phyloP scores from a whole-genome alignment of 2,113 vertebrate genomes.

The Tyto alba region DNA sequence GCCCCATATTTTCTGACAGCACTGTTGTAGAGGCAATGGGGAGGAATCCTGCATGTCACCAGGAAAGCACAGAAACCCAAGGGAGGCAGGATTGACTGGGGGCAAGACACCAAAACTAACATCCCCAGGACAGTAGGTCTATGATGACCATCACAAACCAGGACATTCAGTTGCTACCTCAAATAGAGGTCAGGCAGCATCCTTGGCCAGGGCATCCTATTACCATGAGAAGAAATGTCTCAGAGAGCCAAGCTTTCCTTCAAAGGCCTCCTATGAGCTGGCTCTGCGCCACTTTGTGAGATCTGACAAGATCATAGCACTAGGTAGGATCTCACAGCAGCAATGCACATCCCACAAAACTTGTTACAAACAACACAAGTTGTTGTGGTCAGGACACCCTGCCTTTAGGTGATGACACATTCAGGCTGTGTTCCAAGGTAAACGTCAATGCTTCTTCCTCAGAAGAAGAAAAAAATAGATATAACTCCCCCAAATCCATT shows the following conservation, averaged over 20 bases:
- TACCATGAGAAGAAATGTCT: neutral
- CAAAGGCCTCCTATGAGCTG: neutral
- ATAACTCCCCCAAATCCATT: conserved; percentile 19
- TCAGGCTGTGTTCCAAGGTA: conserved; percentile 32
- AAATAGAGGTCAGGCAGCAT: neutral
- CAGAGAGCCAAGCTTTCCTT: neutral
- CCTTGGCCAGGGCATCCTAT: neutral
- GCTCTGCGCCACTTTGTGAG: neutral
- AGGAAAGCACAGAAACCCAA: neutral
- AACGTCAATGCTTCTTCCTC: neutral
- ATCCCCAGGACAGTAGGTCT: neutral
- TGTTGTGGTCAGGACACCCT: conserved; percentile 4
- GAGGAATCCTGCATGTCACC: neutral
- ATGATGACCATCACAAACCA: neutral
- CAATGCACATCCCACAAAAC: neutral
- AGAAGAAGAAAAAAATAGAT: conserved; percentile 10
- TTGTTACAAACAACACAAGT: neutral
- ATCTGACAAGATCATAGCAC: neutral
- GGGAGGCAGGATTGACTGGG: neutral
- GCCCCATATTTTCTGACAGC: neutral
- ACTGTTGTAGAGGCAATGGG: neutral
- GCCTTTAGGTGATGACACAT: conserved; percentile 7
- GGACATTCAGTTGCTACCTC: neutral
- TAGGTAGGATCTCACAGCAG: neutral
- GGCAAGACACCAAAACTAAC: neutral